Evolutionary conservation across 2,888 invertebrate genomes (phyloP).

Genomic region (Andrena dorsata): DNA sequence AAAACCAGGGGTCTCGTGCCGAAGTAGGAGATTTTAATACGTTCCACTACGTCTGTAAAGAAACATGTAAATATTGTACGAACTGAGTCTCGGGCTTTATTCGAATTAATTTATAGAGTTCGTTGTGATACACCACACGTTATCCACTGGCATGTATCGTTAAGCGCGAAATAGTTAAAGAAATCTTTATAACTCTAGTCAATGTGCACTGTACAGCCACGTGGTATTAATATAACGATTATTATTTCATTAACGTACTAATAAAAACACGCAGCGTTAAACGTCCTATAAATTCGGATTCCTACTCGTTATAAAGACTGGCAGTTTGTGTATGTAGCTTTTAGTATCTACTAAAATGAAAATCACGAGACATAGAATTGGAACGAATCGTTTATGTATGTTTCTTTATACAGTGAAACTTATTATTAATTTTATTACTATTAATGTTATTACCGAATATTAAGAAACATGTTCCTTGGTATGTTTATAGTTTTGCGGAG

Average conservation of each 20-base stretch:
- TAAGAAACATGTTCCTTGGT: constrained; percentile 49
- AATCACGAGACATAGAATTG: constrained; percentile 25
- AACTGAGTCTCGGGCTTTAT: constrained; percentile 46
- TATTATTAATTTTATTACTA: constrained; percentile 42
- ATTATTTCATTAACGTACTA: constrained; percentile 72
- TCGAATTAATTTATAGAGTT: constrained; percentile 55
- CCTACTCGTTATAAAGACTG: constrained; percentile 21
- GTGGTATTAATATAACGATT: constrained; percentile 67
- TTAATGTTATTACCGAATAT: constrained; percentile 26
- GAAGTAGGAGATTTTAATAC: constrained; percentile 72
- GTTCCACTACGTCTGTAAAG: constrained; percentile 59
- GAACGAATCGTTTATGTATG: constrained; percentile 28
- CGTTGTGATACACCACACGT: constrained; percentile 48
- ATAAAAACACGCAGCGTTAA: constrained; percentile 56
- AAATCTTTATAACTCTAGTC: constrained; percentile 77
- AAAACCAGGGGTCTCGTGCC: constrained; percentile 84
- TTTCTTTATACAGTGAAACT: constrained; percentile 51
- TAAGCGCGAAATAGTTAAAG: constrained; percentile 39
- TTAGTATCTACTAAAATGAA: constrained; percentile 17
- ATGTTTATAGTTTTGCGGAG: constrained; percentile 24
- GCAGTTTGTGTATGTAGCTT: constrained; percentile 12
- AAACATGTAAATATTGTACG: constrained; percentile 68
- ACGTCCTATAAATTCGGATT: constrained; percentile 27
- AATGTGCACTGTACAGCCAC: constrained; percentile 75
- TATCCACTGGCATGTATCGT: constrained; percentile 35